phyloP scores from a whole-genome alignment of 2,888 invertebrate genomes.

The Rhaphigaster nebulosa region DNA sequence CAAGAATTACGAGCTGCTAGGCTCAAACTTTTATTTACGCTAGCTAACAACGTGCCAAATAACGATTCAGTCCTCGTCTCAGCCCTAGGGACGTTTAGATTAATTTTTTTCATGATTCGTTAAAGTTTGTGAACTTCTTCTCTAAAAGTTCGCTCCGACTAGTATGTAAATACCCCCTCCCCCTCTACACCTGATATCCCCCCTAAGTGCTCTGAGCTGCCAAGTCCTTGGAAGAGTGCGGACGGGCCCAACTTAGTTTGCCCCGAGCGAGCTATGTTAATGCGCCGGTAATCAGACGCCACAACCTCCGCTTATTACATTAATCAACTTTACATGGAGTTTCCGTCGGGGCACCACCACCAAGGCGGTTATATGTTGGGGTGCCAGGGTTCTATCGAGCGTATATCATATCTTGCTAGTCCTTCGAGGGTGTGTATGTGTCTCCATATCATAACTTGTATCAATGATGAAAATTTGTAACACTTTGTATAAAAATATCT shows the following conservation, averaged over 20 bases:
- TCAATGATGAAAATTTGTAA: no score
- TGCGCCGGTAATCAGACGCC: not conserved
- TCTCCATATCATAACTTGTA: no score
- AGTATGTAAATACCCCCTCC: not conserved
- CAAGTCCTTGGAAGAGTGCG: not conserved
- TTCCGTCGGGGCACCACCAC: not conserved
- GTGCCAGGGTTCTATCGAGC: not conserved
- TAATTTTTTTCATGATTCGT: not conserved
- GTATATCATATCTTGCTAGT: not conserved
- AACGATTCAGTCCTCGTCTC: no score
- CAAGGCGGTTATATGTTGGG: not conserved
- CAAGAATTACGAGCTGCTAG: no score
- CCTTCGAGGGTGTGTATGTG: not conserved
- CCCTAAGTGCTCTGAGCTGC: not conserved
- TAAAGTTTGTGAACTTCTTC: not conserved
- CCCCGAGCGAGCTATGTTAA: not conserved
- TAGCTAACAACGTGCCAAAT: no score
- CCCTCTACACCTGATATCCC: no score
- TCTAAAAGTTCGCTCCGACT: not conserved
- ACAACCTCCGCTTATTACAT: constrained; percentile 40
- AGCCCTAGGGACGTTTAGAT: not conserved
- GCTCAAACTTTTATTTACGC: no score
- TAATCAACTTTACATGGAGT: constrained; percentile 49
- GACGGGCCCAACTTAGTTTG: not conserved
- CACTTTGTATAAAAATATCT: no score